These are phyloP conservation scores for Monarcha castaneiventris DNA, from an alignment of 2,113 vertebrate genomes.

Conservation along the genomic window DNA sequence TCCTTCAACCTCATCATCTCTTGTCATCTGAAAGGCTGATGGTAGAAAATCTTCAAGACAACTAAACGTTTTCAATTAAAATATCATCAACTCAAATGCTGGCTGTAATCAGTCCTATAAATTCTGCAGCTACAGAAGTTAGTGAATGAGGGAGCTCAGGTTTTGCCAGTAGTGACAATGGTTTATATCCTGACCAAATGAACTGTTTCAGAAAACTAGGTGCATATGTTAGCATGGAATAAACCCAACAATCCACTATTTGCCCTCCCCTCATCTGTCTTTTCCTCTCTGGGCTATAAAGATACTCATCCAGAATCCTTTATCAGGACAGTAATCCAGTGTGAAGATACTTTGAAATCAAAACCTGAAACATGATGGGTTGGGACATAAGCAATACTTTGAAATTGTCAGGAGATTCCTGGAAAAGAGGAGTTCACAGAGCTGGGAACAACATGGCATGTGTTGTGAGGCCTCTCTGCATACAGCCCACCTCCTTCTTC, in stretches of 20 bases:
- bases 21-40: conserved; percentile 8
- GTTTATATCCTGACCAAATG: not conserved
- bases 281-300: not conserved
- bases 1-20: not conserved
- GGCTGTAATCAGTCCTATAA: conserved; percentile 44
- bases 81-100: not conserved
- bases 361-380: not conserved
- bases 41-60: not conserved
- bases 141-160: conserved; percentile 10
- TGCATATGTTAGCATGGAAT: not conserved
- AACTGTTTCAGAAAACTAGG: not conserved
- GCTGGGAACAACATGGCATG: fast-evolving
- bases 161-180: not conserved
- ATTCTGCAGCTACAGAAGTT: conserved; percentile 26
- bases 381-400: not conserved
- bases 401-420: not conserved
- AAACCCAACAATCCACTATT: not conserved
- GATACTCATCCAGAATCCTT: not conserved
- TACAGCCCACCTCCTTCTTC: not conserved
- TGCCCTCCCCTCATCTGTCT: not conserved
- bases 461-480: not conserved
- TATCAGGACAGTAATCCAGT: not conserved
- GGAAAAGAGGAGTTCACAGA: not conserved
- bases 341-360: not conserved
- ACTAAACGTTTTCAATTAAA: conserved; percentile 56